Conservation (phyloP, 1,140 invertebrate genomes). For the Doryteuthis pealeii region DNA sequence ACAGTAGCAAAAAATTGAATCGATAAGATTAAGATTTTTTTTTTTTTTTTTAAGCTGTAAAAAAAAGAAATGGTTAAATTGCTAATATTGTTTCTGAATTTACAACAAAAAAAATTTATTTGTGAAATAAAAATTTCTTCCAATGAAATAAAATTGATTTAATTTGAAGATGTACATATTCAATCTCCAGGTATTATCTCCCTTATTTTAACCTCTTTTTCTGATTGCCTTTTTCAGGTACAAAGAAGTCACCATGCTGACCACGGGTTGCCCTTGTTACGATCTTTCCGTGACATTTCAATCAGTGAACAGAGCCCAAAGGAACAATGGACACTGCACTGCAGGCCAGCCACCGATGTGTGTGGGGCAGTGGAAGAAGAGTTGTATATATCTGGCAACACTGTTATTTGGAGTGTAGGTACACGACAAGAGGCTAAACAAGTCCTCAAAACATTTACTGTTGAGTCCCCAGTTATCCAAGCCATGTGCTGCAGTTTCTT, state of each 20-base stretch:
- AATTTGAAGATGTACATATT: too few species aligned
- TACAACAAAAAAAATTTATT: too few species aligned
- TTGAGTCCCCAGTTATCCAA: conserved; percentile 74
- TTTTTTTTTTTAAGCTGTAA: too few species aligned
- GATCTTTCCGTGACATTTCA: conserved; percentile 57
- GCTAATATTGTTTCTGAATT: too few species aligned
- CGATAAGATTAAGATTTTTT: too few species aligned
- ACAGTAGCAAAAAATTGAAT: too few species aligned
- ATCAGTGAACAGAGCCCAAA: conserved; percentile 49
- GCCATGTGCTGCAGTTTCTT: conserved; percentile 27
- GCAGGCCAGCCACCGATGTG: conserved; percentile 19
- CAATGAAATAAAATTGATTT: too few species aligned
- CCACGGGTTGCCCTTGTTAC: conserved; percentile 55
- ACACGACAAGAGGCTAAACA: conserved; percentile 49
- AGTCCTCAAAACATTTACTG: conserved; percentile 71
- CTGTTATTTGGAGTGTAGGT: conserved; percentile 74
- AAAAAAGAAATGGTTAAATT: too few species aligned
- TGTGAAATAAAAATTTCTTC: too few species aligned
- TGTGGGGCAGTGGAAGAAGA: conserved; percentile 73
- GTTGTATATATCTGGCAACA: conserved; percentile 81
- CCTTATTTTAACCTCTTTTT: too few species aligned
- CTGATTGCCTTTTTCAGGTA: conserved; percentile 34
- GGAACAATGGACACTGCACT: conserved; percentile 29
- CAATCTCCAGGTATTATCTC: too few species aligned
- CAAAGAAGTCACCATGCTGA: conserved; percentile 35